Conservation (phyloP, 2,113 vertebrate genomes). For the Lontra canadensis region DNA sequence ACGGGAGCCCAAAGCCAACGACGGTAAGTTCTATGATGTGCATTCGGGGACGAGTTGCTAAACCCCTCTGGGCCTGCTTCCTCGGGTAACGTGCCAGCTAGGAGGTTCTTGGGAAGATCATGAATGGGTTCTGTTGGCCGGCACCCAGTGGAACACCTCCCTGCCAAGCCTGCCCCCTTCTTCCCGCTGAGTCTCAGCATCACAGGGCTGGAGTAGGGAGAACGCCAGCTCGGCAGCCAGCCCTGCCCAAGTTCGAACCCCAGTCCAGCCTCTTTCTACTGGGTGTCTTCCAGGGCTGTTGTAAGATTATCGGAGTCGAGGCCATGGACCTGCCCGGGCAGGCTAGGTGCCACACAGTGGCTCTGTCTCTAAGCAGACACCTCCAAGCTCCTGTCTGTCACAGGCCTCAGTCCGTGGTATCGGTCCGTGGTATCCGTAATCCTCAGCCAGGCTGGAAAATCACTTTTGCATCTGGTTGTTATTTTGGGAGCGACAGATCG, state of each 20-base stretch:
- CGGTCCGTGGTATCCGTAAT: neutral
- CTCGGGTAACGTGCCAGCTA: neutral
- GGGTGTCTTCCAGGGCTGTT: neutral
- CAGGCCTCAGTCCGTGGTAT: neutral
- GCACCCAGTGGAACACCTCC: neutral
- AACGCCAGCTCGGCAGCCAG: neutral
- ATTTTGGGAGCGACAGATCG: neutral
- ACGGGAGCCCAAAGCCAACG: neutral
- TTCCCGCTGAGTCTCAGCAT: neutral
- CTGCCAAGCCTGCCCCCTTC: neutral
- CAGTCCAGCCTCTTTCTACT: neutral
- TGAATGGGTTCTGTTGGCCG: neutral
- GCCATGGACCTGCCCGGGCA: too few species aligned
- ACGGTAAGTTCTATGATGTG: rapidly evolving
- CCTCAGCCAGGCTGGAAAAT: neutral
- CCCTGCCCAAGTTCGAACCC: neutral
- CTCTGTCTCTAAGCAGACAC: too few species aligned
- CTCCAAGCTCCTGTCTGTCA: neutral
- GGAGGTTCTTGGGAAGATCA: neutral
- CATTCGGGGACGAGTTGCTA: rapidly evolving
- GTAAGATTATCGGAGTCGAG: rapidly evolving
- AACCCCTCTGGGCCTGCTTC: neutral
- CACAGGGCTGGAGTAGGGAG: too few species aligned
- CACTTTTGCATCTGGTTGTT: neutral
- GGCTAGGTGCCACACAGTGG: rapidly evolving